These are phyloP conservation scores for Meles meles DNA, from an alignment of 2,113 vertebrate genomes.

Conservation along the genomic window DNA sequence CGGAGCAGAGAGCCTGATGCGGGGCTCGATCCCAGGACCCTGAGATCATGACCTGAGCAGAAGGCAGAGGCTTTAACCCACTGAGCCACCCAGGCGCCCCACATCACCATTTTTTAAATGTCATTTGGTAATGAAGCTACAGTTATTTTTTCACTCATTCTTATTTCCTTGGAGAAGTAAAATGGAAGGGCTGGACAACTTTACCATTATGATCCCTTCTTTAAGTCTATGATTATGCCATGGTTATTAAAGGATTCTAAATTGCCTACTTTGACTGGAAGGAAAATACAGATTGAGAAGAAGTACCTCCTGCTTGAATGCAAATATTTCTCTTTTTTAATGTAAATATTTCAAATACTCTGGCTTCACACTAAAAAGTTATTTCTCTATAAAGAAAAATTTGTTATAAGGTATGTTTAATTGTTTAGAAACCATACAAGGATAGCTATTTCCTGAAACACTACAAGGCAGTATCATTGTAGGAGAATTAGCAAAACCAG, in stretches of 20 bases:
- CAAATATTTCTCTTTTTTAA: not conserved
- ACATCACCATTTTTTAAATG: not conserved
- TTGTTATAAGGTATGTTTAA: not conserved
- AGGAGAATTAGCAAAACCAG: not conserved
- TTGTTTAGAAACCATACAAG: not conserved
- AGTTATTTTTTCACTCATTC: not conserved
- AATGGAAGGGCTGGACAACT: not conserved
- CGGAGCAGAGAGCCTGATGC: too few species aligned
- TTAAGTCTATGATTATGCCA: not conserved
- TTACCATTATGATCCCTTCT: not conserved
- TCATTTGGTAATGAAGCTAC: not conserved
- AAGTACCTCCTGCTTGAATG: not conserved
- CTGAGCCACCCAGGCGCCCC: too few species aligned
- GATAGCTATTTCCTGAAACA: not conserved
- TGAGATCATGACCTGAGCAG: too few species aligned
- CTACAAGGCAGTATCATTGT: not conserved
- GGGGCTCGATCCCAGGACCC: too few species aligned
- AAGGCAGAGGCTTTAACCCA: too few species aligned
- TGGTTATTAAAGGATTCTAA: not conserved
- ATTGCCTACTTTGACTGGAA: not conserved
- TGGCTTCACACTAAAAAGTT: not conserved
- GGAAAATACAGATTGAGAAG: not conserved
- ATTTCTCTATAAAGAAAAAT: not conserved
- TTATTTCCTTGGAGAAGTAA: conserved; percentile 5
- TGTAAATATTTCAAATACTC: not conserved